Percentiles rank a stretch among this genome's conserved stretches.
Evolutionary conservation across 2,113 vertebrate genomes (phyloP).

Genomic region (Heterotis niloticus): DNA sequence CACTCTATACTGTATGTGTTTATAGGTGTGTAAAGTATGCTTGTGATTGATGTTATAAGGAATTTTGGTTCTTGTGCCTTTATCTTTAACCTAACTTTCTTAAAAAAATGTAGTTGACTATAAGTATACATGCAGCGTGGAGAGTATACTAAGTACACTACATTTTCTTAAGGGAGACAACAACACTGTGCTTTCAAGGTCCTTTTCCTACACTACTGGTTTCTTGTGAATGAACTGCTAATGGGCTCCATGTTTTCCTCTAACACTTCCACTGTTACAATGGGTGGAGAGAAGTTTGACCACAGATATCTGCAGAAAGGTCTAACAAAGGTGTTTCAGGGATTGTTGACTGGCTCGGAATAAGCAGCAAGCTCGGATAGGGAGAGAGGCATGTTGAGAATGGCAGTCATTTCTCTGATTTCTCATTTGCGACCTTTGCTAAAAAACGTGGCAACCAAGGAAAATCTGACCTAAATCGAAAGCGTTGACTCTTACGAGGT

Average conservation of each 20-base stretch:
- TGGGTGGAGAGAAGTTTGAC: not conserved
- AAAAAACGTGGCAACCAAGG: too few relatives aligned
- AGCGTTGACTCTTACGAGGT: too few relatives aligned
- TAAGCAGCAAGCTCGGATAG: too few relatives aligned
- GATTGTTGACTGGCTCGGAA: not conserved
- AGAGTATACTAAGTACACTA: constrained; percentile 77
- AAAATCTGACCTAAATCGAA: too few relatives aligned
- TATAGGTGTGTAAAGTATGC: not conserved
- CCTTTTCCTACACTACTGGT: not conserved
- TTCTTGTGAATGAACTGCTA: not conserved
- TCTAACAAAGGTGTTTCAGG: not conserved
- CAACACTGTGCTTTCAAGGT: constrained; percentile 14
- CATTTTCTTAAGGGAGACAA: constrained; percentile 63
- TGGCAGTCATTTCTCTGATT: too few relatives aligned
- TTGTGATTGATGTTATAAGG: too few relatives aligned
- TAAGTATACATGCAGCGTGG: constrained; percentile 63
- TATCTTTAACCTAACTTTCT: too few relatives aligned
- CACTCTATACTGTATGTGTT: too few relatives aligned
- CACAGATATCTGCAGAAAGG: not conserved
- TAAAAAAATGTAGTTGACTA: constrained; percentile 75
- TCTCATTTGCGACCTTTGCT: too few relatives aligned
- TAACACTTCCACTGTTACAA: not conserved
- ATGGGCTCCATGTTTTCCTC: not conserved
- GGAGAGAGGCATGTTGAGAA: too few relatives aligned
- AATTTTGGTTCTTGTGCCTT: too few relatives aligned